Evolutionary conservation across 2,888 invertebrate species (phyloP).

Genomic region (Matsumyia berberina): DNA sequence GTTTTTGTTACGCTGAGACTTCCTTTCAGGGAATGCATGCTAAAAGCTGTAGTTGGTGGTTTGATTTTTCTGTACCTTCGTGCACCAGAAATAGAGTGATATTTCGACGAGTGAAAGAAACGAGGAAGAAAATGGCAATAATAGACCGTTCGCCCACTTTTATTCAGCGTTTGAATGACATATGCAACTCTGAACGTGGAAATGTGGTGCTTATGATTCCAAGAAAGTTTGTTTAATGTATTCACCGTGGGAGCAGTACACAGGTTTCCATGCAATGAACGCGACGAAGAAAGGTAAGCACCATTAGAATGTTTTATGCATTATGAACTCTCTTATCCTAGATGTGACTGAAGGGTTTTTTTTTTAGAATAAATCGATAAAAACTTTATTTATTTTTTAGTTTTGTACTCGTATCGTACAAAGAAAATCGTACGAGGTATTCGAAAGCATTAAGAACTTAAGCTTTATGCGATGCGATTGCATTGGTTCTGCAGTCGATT

Average conservation of each 20-base stretch:
- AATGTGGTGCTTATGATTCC: slow-evolving; percentile 42
- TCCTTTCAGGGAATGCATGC: slow-evolving; percentile 47
- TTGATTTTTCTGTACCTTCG: slow-evolving; percentile 47
- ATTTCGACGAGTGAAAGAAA: slow-evolving; percentile 62
- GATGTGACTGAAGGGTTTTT: slow-evolving; percentile 4
- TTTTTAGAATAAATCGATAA: slow-evolving; percentile 42
- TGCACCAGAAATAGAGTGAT: slow-evolving; percentile 51
- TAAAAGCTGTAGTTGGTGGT: slow-evolving; percentile 57
- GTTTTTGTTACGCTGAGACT: slow-evolving; percentile 52
- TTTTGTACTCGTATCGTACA: no score
- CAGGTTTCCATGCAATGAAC: background rate
- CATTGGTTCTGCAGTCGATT: no score
- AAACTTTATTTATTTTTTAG: slow-evolving; percentile 43
- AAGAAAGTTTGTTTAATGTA: slow-evolving; percentile 62
- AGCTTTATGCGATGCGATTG: no score
- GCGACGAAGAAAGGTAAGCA: background rate
- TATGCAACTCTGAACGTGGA: slow-evolving; percentile 59
- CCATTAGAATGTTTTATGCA: slow-evolving; percentile 32
- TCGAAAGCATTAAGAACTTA: background rate
- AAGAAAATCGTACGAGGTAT: slow-evolving; percentile 9
- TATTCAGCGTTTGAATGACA: slow-evolving; percentile 65
- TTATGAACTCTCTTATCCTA: slow-evolving; percentile 1
- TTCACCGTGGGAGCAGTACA: slow-evolving; percentile 36
- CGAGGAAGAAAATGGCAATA: slow-evolving; percentile 70
- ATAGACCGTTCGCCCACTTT: slow-evolving; percentile 55